Evolutionary conservation across 2,113 vertebrate genomes (phyloP), one percentile per base, ranked within the genome.

Genomic region (Dascyllus trimaculatus): DNA sequence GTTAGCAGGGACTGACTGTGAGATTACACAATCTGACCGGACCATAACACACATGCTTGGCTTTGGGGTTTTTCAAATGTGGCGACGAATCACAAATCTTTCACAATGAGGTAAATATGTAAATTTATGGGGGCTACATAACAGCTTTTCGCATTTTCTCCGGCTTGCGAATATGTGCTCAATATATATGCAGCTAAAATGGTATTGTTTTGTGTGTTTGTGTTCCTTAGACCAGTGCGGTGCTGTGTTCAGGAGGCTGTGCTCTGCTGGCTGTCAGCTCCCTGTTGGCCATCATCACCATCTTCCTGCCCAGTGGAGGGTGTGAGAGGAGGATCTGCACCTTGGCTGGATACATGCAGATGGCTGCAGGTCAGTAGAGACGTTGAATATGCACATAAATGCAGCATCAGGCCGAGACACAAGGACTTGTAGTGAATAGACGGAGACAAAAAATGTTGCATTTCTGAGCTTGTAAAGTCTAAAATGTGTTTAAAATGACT

Each of bases 281-380:
- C n/a, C 93, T 98, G 88, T 92, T 98, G 93, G 97, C 97, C 78
- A 95, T 97, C 91, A 89, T 97, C 45, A 96, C 96, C 29, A 91
- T 98, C 83, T 96, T 98, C 91, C 95, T 98, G 90, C 97, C 97
- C 59, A 74, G 95, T 0, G 97, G 97, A 90, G 92, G 94, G 82
- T 97, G 96, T n/a, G 97, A 98, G 93, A 93, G 95, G 84, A 88
- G 95, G 91, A 81, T 96, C 86, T 98, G 97, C 93, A 96, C 96
- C 67, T 93, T 98, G 92, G 96, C 97, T 9, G 96, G 96, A 63
- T 97, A 98, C 95, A 97, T 97, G 95, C 97, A 98, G 95, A 97
- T 95, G 88, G 96, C 97, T n/a, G 92, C 97, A 92, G 97, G 97
- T 97, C 73, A 88, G 95, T 92, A 49, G 54, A 69, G 19, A 66